Percentiles rank a stretch among this genome's conserved stretches.
Evolutionary conservation across 2,797 vertebrate species (phyloP).

Genomic region (Clarias laeviceps): DNA sequence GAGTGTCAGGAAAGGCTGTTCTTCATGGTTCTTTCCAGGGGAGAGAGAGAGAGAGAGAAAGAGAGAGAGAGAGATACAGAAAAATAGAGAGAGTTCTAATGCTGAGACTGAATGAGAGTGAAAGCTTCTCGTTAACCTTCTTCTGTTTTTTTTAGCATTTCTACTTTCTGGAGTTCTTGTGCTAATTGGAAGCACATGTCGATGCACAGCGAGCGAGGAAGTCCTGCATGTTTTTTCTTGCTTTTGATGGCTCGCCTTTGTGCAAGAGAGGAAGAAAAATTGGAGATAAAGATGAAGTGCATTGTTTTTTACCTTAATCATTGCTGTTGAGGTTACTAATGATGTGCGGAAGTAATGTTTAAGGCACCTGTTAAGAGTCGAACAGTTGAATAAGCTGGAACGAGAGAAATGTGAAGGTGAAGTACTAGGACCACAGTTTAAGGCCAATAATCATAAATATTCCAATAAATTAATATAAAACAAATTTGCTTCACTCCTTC

Average conservation of each 20-base stretch:
- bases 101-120: not conserved
- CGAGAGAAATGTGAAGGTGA: not conserved
- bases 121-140: not conserved
- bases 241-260: not conserved
- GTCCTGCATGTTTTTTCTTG: not conserved
- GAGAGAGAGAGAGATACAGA: not conserved
- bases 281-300: not conserved
- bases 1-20: not conserved
- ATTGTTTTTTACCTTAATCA: constrained; percentile 17
- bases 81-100: not conserved
- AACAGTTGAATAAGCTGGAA: not conserved
- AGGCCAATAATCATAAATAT: not conserved
- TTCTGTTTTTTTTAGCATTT: not conserved
- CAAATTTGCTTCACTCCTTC: not conserved
- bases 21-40: not conserved
- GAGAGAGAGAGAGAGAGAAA: not conserved
- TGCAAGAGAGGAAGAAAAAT: not conserved
- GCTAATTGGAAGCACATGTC: constrained; percentile 40
- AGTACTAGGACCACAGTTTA: not conserved
- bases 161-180: not conserved
- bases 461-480: no score
- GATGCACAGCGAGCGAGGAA: not conserved
- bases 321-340: constrained; percentile 9
- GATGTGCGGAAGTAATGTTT: not conserved
- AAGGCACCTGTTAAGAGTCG: not conserved